Evolutionary conservation across 1,140 invertebrate species (phyloP), one percentile per base, ranked within the genome.

Genomic region (Ceratitis capitata): DNA sequence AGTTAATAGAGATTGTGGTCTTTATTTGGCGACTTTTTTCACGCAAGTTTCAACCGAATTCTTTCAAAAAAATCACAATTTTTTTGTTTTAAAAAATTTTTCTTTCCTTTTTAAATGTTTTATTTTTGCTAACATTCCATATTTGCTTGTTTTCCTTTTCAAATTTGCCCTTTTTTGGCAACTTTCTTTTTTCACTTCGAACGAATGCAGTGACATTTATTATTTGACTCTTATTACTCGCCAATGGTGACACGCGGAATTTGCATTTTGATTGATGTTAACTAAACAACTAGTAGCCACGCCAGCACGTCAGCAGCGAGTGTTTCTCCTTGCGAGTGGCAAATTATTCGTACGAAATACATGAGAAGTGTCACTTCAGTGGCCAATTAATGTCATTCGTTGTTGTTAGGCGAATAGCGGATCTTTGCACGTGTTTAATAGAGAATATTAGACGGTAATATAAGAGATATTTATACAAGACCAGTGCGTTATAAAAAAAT

Each of bases 211-310:
- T n/a, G n/a, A n/a, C 69, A 47, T 78, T 78, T 78, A 39, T 42
- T 78, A 9, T 23, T 45, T 78, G 69, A 78, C 69, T 45, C 42
- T 78, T 78, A 78, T 78, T 47, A 78, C 39, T 45, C 42, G 39
- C 39, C 39, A n/a, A 1, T 45, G 42, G 39, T 78, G 69, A 78
- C 69, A 78, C n/a, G 0, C 39, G 16, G 45, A 78, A 78, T 78
- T 78, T 78, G 69, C 69, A 78, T 78, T 78, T 78, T 78, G 69
- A 78, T 45, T 78, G 69, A 78, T 78, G 69, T 26, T 45, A n/a
- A 10, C n/a, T 78, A 10, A 19, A 9, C 69, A 78, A 39, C 32
- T 19, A 14, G 7, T 26, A 14, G n/a, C 45, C 7, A 1, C n/a
- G n/a, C n/a, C n/a, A 10, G 47, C 47, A 49, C 14, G 19, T 47